Evolutionary conservation across 2,113 vertebrate species (phyloP), one percentile per base, ranked within the genome.

Genomic region (Engystomops pustulosus): DNA sequence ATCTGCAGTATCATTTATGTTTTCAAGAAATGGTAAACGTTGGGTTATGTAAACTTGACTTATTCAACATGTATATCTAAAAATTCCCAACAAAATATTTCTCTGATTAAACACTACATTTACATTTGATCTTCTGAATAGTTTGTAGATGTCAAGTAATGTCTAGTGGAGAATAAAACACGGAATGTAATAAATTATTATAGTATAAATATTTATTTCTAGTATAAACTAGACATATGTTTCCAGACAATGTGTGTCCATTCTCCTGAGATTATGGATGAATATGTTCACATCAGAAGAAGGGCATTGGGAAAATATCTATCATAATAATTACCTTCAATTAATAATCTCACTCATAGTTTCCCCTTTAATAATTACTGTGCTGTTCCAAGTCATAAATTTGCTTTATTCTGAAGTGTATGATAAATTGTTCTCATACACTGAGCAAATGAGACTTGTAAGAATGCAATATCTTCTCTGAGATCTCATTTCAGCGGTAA

Each of bases 361-460:
- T n/a, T 70, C 11, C 20, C 20, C 36, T 70, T 70, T 70, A 70
- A 70, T 70, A 70, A 70, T 70, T 41, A 12, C 68, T 41, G 68
- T n/a, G 65, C 68, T 23, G 20, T 44, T 70, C n/a, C 68, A 44
- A 70, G 68, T 6, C 14, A 70, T 70, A 44, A n/a, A 41, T 70
- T 20, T 44, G 0, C 10, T 1, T 23, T 23, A 41, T 70, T 70
- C 17, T 70, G n/a, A 44, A 70, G 36, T 14, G 14, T 20, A 70
- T 70, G 36, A 70, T 70, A 70, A 4, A 70, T 70, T 70, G 44
- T 70, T 1, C 36, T 70, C 36, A 23, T 44, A 23, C 1, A 11
- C 68, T 70, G 12, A 44, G 36, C 20, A 70, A 70, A 44, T 70
- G 68, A 70, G 20, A 70, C 20, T 18, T 3, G 34, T 41, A 41